Conservation (phyloP, 2,113 vertebrate genomes). For the Pelecanoides urinatrix region DNA sequence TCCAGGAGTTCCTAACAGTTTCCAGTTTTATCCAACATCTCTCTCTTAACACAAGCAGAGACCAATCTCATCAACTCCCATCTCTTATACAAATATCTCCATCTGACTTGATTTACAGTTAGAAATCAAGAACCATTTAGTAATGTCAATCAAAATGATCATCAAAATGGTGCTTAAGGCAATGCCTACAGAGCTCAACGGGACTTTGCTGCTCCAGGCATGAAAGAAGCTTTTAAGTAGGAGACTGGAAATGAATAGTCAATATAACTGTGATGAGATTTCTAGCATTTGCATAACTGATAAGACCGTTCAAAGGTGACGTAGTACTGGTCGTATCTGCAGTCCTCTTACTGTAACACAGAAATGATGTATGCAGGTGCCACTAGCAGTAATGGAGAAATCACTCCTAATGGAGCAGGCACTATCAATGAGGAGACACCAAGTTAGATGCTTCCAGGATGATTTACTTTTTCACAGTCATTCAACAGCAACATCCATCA, state of each 20-base stretch:
- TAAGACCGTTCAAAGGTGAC: not conserved
- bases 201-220: not conserved
- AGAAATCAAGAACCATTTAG: not conserved
- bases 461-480: not conserved
- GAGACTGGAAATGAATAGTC: not conserved
- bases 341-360: not conserved
- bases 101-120: not conserved
- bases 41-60: not conserved
- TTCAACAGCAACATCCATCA: not conserved
- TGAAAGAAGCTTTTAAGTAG: not conserved
- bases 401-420: not conserved
- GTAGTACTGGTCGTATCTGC: not conserved
- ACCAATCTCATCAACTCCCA: not conserved
- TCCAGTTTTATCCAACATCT: not conserved
- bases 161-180: not conserved
- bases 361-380: not conserved
- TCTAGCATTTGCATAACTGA: not conserved
- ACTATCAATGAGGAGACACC: not conserved
- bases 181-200: not conserved
- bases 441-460: not conserved
- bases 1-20: not conserved
- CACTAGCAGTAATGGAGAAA: not conserved
- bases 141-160: not conserved
- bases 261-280: not conserved
- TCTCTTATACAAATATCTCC: not conserved